These are phyloP conservation scores for Bettongia penicillata DNA, from an alignment of 2,113 vertebrate genomes.

Conservation along the genomic window DNA sequence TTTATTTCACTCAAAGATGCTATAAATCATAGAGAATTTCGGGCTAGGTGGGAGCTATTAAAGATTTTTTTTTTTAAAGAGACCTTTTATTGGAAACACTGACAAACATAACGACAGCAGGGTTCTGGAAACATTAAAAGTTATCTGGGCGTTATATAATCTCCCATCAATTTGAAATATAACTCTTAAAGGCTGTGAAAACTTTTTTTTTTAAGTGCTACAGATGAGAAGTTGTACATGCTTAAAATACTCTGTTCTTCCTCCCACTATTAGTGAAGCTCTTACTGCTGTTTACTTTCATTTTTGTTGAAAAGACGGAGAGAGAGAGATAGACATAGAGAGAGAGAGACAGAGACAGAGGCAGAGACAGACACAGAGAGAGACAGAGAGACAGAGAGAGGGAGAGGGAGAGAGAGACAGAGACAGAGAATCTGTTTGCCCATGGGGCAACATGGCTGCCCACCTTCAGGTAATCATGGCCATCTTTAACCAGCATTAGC, in stretches of 20 bases:
- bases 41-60: not conserved
- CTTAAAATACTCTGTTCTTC: slow-evolving; percentile 65
- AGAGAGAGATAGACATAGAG: not conserved
- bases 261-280: slow-evolving; percentile 49
- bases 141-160: slow-evolving; percentile 61
- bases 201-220: slow-evolving; percentile 55
- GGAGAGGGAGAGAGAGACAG: not conserved
- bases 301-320: slow-evolving; percentile 26
- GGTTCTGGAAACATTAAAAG: slow-evolving; percentile 55
- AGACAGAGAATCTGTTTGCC: slow-evolving; percentile 11
- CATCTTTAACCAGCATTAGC: slow-evolving; percentile 15
- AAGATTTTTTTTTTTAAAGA: slow-evolving; percentile 13
- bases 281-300: slow-evolving; percentile 61
- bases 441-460: slow-evolving; percentile 21
- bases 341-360: too few relatives aligned
- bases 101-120: slow-evolving; percentile 65
- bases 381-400: not conserved
- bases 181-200: slow-evolving; percentile 66
- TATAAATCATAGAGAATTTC: slow-evolving; percentile 46
- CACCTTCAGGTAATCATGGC: slow-evolving; percentile 13
- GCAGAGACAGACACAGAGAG: not conserved
- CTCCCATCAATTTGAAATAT: slow-evolving; percentile 62
- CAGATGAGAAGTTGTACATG: slow-evolving; percentile 61
- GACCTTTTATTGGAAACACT: slow-evolving; percentile 62
- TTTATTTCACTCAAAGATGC: slow-evolving; percentile 49